Evolutionary conservation across 1,140 invertebrate species (phyloP), one percentile per base, ranked within the genome.

Genomic region (Oppia nitens): DNA sequence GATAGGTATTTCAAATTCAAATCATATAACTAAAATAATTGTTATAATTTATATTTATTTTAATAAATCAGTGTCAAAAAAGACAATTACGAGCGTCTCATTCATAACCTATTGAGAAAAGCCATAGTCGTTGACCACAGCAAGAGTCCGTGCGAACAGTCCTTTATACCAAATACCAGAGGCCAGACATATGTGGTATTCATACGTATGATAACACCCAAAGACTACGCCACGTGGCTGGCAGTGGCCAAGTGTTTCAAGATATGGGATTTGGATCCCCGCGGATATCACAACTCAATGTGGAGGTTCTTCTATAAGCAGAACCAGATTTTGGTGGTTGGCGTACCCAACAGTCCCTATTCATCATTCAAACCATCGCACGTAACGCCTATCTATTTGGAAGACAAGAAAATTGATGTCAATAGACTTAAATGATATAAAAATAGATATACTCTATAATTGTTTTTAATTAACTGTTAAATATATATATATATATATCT

Each of bases 191-290:
- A 75, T 68, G 67, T 79, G 1, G 71, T 81, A 67, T 82, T 74
- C 66, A 80, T 82, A 62, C 71, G 75, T 68, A 80, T 81, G 78
- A 71, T 73, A 47, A 66, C 72, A 60, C 60, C 73, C 0, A 74
- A 70, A 64, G 79, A 81, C 66, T 79, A 74, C 65, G 67, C 67
- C 4, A 79, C 77, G 1, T 82, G 79, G 79, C 72, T 80, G 55
- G 71, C 76, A 64, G 68, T 81, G 51, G 79, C 80, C 1, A 80
- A 79, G 76, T 81, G 80, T 67, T 77, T 80, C 52, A 76, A 78
- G 64, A 75, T 81, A 55, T 82, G 80, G 80, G 80, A 82, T 66
- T 70, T 82, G 60, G 80, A 82, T 72, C 76, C 77, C 0, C 67
- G 80, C 65, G 80, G 80, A 28, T 78, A 77, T 66, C 79, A 82